Evolutionary conservation across 2,113 vertebrate species (phyloP).

Genomic region (Poeciliopsis turrubarensis): DNA sequence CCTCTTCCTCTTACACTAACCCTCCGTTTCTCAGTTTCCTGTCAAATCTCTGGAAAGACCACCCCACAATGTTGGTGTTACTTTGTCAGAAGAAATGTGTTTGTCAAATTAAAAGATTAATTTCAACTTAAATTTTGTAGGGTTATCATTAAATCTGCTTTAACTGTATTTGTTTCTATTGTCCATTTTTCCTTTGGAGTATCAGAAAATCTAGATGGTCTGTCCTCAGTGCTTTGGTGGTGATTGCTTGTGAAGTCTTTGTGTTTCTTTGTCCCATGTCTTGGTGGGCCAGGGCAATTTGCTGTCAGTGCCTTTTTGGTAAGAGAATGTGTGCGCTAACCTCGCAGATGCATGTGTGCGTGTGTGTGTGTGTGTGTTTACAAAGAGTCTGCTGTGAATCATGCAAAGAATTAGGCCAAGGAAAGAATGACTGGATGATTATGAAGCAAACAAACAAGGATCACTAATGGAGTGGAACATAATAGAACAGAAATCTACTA

Average conservation of each 20-base stretch:
- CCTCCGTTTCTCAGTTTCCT: too few relatives aligned
- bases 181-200: neutral
- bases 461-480: conserved; percentile 1
- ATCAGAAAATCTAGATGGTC: neutral
- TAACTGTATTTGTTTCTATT: neutral
- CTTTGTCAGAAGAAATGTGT: neutral
- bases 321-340: conserved; percentile 27
- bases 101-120: neutral
- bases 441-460: conserved; percentile 33
- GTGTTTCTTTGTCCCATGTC: conserved; percentile 55
- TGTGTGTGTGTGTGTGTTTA: neutral
- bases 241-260: conserved; percentile 65
- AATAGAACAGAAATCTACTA: neutral
- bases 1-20: too few relatives aligned
- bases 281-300: conserved; percentile 55
- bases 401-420: conserved; percentile 57
- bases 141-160: neutral
- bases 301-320: conserved; percentile 65
- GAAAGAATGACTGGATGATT: conserved; percentile 51
- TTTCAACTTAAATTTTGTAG: neutral
- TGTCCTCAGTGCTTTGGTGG: conserved; percentile 39
- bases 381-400: conserved; percentile 57
- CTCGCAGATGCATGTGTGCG: neutral
- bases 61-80: too few relatives aligned
- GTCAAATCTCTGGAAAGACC: too few relatives aligned